Evolutionary conservation across 2,888 invertebrate genomes (phyloP), one percentile per base, ranked within the genome.

Genomic region (Leptinotarsa haldemani): DNA sequence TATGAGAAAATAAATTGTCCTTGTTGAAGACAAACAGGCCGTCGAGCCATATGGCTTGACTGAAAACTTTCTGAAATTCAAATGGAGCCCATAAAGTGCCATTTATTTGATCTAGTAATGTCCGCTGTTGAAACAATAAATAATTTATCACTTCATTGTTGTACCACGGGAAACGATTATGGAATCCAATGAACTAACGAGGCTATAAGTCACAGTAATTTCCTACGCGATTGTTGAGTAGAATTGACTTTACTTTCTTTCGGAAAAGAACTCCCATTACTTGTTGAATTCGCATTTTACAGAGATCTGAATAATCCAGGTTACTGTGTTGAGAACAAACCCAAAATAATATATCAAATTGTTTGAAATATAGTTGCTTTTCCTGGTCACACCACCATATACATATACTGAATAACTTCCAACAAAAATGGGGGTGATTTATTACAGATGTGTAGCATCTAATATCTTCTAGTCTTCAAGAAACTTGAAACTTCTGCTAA

Each of bases 31-130:
- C 30, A 25, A 61, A 25, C 61, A 25, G 61, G 61, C 25, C 58
- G 58, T 58, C 58, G 58, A 58, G 25, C 58, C 71, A 74, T 71
- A 65, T 69, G 69, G 69, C 69, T 47, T 30, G 47, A 46, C 64
- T 67, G 69, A 65, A 66, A 71, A 67, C 66, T 75, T 68, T 72
- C 40, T 69, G 69, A 69, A 69, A 72, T 72, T 71, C 66, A 74
- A 69, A 72, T 72, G 65, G 47, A 68, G 61, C 66, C 46, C 5
- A 69, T 69, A 66, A 56, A 65, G 61, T n/a, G 40, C 40, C 40
- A 61, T 61, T 61, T 40, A 56, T 61, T 61, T 61, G 61, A 30
- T 73, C 61, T 30, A 71, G 25, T 61, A 61, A 61, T n/a, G 61
- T 61, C 61, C 15, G n/a, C 61, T 61, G 40, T 40, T n/a, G 61